Percentiles rank a stretch among this genome's conserved stretches.
These are phyloP conservation scores for Motacilla tschutschensis DNA, from an alignment of 2,113 vertebrate species.

Conservation along the genomic window DNA sequence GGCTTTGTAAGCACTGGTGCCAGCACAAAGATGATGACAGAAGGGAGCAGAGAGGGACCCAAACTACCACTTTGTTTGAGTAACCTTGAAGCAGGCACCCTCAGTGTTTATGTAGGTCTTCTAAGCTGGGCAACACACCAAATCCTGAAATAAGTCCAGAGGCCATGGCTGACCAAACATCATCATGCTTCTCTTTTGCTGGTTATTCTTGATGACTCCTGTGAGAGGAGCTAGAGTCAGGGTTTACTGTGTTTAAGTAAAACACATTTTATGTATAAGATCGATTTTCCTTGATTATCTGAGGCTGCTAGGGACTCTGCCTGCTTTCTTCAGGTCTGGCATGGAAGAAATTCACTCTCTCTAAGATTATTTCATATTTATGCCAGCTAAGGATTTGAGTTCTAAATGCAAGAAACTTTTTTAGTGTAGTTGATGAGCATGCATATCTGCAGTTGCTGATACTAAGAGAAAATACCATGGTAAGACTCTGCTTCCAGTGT, in stretches of 20 bases:
- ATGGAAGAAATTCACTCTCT: background rate
- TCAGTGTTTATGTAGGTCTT: background rate
- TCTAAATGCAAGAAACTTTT: background rate
- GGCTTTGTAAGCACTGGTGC: background rate
- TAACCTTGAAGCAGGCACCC: background rate
- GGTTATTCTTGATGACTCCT: background rate
- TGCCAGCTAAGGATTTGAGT: background rate
- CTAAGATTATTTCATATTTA: background rate
- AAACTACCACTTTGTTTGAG: background rate
- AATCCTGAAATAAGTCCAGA: background rate
- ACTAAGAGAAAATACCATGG: background rate
- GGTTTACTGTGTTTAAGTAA: background rate
- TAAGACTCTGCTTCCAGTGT: background rate
- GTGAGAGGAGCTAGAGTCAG: background rate
- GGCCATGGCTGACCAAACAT: background rate
- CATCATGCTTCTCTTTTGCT: background rate
- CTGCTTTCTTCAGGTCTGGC: background rate
- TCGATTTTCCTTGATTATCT: background rate
- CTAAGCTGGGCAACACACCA: background rate
- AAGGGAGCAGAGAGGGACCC: background rate
- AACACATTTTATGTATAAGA: background rate
- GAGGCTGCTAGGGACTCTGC: background rate
- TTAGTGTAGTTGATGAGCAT: background rate
- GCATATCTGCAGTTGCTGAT: background rate
- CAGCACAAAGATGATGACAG: background rate